phyloP scores from a whole-genome alignment of 2,797 vertebrate genomes.

The Pagetopsis macropterus region DNA sequence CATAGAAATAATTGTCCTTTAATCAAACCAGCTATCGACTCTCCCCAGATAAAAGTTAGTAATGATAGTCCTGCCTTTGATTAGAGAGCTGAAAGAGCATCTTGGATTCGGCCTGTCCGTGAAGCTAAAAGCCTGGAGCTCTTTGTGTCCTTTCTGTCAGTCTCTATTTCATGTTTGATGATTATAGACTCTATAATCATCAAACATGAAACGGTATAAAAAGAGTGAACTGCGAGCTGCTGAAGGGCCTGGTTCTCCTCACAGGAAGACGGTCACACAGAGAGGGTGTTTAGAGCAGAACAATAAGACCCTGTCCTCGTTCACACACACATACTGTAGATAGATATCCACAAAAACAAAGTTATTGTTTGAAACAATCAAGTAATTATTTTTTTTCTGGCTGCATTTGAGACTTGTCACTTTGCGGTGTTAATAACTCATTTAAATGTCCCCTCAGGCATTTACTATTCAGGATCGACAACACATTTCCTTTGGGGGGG shows the following conservation, averaged over 20 bases:
- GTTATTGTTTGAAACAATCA: background rate
- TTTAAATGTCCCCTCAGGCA: slow-evolving; percentile 12
- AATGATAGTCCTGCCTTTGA: slow-evolving; percentile 27
- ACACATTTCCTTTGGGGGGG: background rate
- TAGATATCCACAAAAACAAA: background rate
- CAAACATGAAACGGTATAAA: slow-evolving; percentile 34
- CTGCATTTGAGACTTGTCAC: background rate
- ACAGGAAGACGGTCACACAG: slow-evolving; percentile 7
- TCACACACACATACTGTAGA: background rate
- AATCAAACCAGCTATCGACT: slow-evolving; percentile 38
- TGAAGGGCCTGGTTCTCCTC: slow-evolving; percentile 25
- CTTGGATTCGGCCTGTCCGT: slow-evolving; percentile 19
- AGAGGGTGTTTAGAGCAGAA: slow-evolving; percentile 7
- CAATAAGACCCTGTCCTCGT: slow-evolving; percentile 32
- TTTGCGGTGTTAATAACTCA: background rate
- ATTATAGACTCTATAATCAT: slow-evolving; percentile 31
- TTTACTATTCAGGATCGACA: background rate
- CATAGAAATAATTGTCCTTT: slow-evolving; percentile 31
- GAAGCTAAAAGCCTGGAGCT: slow-evolving; percentile 38
- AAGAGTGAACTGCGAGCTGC: slow-evolving; percentile 13
- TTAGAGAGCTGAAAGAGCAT: slow-evolving; percentile 29
- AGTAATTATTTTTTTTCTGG: background rate
- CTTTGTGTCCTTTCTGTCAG: slow-evolving; percentile 37
- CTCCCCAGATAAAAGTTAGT: slow-evolving; percentile 10
- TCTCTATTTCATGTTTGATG: background rate